Conservation (phyloP, 2,888 invertebrate genomes). For the Conomelus anceps region DNA sequence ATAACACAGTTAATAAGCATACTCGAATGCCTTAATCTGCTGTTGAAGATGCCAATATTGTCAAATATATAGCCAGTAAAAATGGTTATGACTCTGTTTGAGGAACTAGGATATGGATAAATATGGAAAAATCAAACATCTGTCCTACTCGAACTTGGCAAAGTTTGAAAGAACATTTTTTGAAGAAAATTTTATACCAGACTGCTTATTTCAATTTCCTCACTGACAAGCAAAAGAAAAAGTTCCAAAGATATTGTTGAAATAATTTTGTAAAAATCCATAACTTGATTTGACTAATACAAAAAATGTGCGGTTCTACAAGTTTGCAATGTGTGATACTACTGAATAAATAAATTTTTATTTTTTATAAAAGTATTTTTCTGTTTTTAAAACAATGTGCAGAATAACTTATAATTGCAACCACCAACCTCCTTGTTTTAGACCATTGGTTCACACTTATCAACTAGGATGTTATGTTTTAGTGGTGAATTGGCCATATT, state of each 20-base stretch:
- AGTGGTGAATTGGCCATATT: too few species aligned
- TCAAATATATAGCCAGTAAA: neutral
- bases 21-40: neutral
- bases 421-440: too few species aligned
- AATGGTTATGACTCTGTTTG: neutral
- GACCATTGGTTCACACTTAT: too few species aligned
- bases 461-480: too few species aligned
- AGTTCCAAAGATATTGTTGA: neutral
- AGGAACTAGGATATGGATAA: neutral
- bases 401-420: too few species aligned
- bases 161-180: slow-evolving; percentile 6
- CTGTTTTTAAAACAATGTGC: too few species aligned
- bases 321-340: too few species aligned
- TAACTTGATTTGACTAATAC: too few species aligned
- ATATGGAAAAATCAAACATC: neutral
- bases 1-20: neutral
- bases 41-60: neutral
- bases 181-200: neutral
- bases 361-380: too few species aligned
- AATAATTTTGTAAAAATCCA: too few species aligned
- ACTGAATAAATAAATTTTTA: too few species aligned
- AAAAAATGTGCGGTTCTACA: too few species aligned
- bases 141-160: neutral
- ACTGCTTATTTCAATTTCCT: neutral
- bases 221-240: neutral